Evolutionary conservation across 2,113 vertebrate species (phyloP).

Genomic region (Sphaerodactylus townsendi): DNA sequence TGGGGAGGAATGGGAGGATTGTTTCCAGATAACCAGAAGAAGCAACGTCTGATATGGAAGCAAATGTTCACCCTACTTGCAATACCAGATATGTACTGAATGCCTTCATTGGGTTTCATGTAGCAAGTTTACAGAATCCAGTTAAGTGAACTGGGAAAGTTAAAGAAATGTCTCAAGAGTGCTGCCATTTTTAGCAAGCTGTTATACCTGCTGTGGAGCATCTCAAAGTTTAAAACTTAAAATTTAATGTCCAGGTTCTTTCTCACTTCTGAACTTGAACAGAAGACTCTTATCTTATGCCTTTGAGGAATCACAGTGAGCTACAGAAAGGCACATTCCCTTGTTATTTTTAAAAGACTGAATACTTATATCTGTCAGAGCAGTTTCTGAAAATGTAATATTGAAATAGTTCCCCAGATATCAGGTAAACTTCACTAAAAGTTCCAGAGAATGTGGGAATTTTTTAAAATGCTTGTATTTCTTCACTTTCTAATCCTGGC

Average conservation of each 20-base stretch:
- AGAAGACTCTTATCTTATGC: conserved; percentile 42
- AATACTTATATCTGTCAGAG: background rate
- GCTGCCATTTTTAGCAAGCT: background rate
- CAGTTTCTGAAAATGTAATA: background rate
- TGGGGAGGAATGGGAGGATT: background rate
- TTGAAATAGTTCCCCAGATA: background rate
- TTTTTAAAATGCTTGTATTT: background rate
- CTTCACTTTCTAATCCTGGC: background rate
- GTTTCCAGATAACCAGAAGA: background rate
- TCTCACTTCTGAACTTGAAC: conserved; percentile 42
- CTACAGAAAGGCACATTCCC: background rate
- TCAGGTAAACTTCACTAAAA: background rate
- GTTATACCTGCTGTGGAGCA: conserved; percentile 25
- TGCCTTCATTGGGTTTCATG: background rate
- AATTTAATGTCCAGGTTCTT: conserved; percentile 36
- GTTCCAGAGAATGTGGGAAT: background rate
- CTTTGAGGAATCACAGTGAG: conserved; percentile 25
- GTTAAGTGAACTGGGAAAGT: background rate
- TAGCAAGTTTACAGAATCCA: background rate
- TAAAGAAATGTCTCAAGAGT: accelerated
- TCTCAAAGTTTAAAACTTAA: background rate
- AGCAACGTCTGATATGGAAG: background rate
- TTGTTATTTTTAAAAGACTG: background rate
- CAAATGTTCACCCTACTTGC: background rate
- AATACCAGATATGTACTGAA: background rate